Conservation (phyloP, 2,888 invertebrate species). For the Rosalia funebris region DNA sequence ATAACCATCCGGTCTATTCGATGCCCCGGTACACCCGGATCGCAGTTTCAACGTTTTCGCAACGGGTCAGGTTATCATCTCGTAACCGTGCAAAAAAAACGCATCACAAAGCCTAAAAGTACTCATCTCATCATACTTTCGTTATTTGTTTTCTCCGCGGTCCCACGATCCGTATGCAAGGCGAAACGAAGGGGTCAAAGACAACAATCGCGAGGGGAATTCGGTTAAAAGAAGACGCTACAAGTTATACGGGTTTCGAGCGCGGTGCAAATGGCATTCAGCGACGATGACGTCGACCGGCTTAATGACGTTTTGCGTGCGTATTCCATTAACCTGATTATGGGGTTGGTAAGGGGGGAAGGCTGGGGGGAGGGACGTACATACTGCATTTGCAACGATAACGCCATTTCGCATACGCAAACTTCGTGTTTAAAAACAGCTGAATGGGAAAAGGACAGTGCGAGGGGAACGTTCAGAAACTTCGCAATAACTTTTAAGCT, state of each 20-base stretch:
- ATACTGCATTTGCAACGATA: conserved; percentile 44
- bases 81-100: not conserved
- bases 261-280: conserved; percentile 16
- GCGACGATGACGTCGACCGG: conserved; percentile 23
- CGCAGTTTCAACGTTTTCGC: conserved; percentile 22
- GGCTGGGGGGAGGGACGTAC: conserved; percentile 33
- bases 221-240: conserved; percentile 27
- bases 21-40: too few relatives aligned
- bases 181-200: conserved; percentile 22
- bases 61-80: not conserved
- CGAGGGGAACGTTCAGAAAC: conserved; percentile 39
- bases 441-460: conserved; percentile 50
- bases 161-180: conserved; percentile 23
- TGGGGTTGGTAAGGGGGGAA: not conserved
- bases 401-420: conserved; percentile 41
- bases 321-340: conserved; percentile 20
- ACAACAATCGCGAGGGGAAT: conserved; percentile 16
- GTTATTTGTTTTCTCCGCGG: conserved; percentile 24
- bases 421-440: conserved; percentile 54
- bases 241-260: conserved; percentile 19
- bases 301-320: conserved; percentile 22
- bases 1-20: too few relatives aligned
- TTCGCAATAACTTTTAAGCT: conserved; percentile 52
- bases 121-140: conserved; percentile 16
- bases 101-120: conserved; percentile 20